Evolutionary conservation across 2,888 invertebrate genomes (phyloP), one percentile per base, ranked within the genome.

Genomic region (Stenchaetothrips biformis): DNA sequence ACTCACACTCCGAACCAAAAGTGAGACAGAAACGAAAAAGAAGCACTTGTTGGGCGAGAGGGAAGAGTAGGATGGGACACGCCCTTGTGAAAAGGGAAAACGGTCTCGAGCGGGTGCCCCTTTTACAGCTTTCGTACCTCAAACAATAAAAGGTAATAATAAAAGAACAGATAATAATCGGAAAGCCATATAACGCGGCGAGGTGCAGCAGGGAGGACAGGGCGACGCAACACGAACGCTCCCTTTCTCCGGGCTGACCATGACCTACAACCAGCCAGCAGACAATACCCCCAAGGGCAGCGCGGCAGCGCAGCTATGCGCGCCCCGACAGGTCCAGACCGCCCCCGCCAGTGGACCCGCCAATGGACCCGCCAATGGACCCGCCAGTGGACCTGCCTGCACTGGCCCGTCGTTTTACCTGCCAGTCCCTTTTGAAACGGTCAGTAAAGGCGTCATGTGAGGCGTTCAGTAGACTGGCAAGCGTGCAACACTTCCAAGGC

Each of bases 211-310:
- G 37, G 37, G 37, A 37, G 37, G 37, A 37, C 37, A 37, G 37
- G 37, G 37, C 37, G 37, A 37, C 37, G 37, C 37, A 37, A 37
- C 37, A 37, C 37, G 37, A 21, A 74, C 67, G 67, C 25, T 74
- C 67, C 67, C 67, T 74, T 74, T 74, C 67, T 53, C 53, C 53
- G 37, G 16, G 21, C 67, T 74, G 67, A 74, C 67, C 67, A 74
- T 74, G 67, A 74, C 67, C 67, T 74, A 74, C 67, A 74, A 25
- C 67, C 2, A 25, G 53, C 18, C 18, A n/a, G 25, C 67, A 74
- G 67, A 21, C 67, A 74, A 74, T 74, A 25, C 67, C 67, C 37
- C 37, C 37, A 37, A 37, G 37, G 37, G 37, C 37, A 37, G 37
- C 37, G 37, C 37, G 4, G 37, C 37, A 37, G 37, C 37, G 37